Evolutionary conservation across 2,797 vertebrate genomes (phyloP), one percentile per base, ranked within the genome.

Genomic region (Orientallactaga sibirica): DNA sequence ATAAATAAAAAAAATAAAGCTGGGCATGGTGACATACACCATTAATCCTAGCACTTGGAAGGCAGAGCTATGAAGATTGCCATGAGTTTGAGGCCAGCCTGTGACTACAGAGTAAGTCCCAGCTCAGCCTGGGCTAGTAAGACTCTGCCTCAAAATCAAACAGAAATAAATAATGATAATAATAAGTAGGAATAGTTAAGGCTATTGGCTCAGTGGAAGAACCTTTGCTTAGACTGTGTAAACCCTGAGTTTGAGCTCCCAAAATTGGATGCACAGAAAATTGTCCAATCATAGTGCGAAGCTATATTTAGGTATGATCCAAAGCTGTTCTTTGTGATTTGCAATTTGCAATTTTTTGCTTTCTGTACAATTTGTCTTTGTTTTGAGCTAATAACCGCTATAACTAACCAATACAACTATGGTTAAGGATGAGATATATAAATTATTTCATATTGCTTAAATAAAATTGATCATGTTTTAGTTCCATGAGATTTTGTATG

Each of bases 381-480:
- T 94, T 90, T 64, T 78, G 25, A 91, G 80, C 52, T 80, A 43
- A 24, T 52, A 84, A n/a, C 33, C 7, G 43, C 19, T 33, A 2
- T 9, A 86, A 75, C 25, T 7, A 86, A 75, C 18, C 73, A 64
- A 7, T 20, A 18, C 48, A 24, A 43, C 76, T 41, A 9, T 33
- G 58, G 48, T 52, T 16, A 68, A 18, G 41, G 25, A 55, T 61
- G 52, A 55, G 1, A 22, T 5, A 3, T 8, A 16, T 11, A 75
- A 43, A 83, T 87, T 29, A 79, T 29, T 74, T 75, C 75, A 92
- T 74, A 48, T 5, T 19, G 20, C 64, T 77, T 70, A 76, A 37
- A 27, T 75, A n/a, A 85, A 91, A 78, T 68, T 67, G 89, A 82
- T 88, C 70, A 82, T 67, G 41, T 55, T 85, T 62, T 2, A 80